These are phyloP conservation scores for Nasonia longicornis DNA, from an alignment of 1,140 invertebrate genomes.

Conservation along the genomic window DNA sequence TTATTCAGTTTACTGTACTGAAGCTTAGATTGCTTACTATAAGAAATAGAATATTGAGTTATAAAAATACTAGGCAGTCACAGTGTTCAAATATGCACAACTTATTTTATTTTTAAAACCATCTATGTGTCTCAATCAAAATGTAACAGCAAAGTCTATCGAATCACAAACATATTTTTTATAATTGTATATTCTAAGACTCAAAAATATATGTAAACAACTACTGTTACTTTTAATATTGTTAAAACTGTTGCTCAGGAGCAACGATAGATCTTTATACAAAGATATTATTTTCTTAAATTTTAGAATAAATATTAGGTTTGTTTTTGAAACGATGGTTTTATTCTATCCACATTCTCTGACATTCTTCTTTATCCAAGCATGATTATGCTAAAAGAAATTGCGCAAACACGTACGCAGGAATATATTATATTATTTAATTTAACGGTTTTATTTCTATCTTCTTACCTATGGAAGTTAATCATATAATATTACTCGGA, in stretches of 20 bases:
- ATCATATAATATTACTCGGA: too few relatives aligned
- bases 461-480: too few relatives aligned
- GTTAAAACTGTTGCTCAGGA: neutral
- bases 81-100: neutral
- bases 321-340: neutral
- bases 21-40: neutral
- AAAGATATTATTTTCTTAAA: neutral
- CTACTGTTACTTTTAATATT: neutral
- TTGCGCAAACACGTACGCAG: too few relatives aligned
- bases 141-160: neutral
- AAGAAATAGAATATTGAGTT: neutral
- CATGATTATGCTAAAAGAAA: too few relatives aligned
- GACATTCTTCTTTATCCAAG: too few relatives aligned
- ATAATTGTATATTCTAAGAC: neutral
- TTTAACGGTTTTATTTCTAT: neutral
- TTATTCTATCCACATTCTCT: neutral
- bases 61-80: neutral
- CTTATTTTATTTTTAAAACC: neutral
- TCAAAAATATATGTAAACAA: neutral
- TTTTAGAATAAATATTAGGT: neutral
- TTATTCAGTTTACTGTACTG: neutral
- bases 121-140: neutral
- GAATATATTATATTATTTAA: neutral
- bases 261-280: neutral
- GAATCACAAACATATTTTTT: neutral